Evolutionary conservation across 1,140 invertebrate genomes (phyloP).

Genomic region (Leptinotarsa defecta): DNA sequence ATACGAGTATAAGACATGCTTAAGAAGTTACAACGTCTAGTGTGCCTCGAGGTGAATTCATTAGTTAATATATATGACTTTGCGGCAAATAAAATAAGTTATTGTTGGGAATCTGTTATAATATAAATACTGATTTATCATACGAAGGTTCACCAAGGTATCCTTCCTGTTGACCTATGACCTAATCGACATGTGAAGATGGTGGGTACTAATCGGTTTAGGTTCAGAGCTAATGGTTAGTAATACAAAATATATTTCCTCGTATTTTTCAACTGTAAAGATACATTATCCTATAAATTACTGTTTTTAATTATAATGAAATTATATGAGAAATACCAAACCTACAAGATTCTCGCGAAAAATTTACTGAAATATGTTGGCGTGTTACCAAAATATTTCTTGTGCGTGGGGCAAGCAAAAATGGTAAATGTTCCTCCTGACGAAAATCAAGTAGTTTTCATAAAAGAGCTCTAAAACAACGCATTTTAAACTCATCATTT

Average conservation of each 20-base stretch:
- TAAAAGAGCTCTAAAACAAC: too few species aligned
- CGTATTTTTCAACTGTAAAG: background rate
- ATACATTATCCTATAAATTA: too few species aligned
- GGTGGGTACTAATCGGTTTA: background rate
- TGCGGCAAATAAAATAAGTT: background rate
- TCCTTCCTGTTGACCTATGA: background rate
- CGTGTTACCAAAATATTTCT: too few species aligned
- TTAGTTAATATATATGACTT: constrained; percentile 2
- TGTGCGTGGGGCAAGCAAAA: too few species aligned
- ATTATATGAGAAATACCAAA: too few species aligned
- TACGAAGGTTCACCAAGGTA: background rate
- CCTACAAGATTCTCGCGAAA: too few species aligned
- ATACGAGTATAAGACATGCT: background rate
- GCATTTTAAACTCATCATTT: too few species aligned
- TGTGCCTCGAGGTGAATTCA: background rate
- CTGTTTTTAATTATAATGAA: too few species aligned
- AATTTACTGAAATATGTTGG: too few species aligned
- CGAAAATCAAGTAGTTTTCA: too few species aligned
- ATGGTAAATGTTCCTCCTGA: too few species aligned
- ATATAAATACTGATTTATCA: constrained; percentile 3
- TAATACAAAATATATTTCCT: background rate
- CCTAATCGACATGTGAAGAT: background rate
- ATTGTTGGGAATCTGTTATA: background rate
- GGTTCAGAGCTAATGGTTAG: background rate
- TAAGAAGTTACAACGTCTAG: background rate